Percentiles rank a stretch among this genome's conserved stretches.
phyloP scores from a whole-genome alignment of 1,140 invertebrate genomes.

The Radopholus similis region DNA sequence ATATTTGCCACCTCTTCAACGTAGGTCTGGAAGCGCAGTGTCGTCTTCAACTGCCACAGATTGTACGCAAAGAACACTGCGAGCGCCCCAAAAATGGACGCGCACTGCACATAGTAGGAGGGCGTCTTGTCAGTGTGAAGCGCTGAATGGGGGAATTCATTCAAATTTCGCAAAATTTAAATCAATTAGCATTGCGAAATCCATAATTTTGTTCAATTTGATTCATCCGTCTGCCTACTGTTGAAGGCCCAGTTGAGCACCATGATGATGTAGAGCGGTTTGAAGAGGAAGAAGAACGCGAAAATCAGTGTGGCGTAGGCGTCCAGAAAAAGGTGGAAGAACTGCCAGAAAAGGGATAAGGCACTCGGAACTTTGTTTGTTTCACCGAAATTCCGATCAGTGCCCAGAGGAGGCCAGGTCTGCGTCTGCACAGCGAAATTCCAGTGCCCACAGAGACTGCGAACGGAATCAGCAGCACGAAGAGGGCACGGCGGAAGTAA shows the following conservation, averaged over 20 bases:
- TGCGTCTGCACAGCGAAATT: conserved; percentile 23
- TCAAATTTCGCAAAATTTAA: background rate
- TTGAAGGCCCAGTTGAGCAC: conserved; percentile 47
- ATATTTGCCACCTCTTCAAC: conserved; percentile 26
- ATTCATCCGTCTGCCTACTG: conserved; percentile 24
- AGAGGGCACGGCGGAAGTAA: conserved; percentile 45
- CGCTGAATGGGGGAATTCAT: too few species aligned
- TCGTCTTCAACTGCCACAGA: conserved; percentile 35
- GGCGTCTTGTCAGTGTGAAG: conserved; percentile 35
- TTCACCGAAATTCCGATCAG: conserved; percentile 33
- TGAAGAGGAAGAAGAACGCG: conserved; percentile 45
- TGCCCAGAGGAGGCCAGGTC: conserved; percentile 35
- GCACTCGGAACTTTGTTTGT: conserved; percentile 9
- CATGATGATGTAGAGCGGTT: conserved; percentile 47
- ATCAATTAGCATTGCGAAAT: background rate
- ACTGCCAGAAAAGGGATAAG: conserved; percentile 27
- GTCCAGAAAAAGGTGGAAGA: conserved; percentile 40
- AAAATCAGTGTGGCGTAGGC: conserved; percentile 29
- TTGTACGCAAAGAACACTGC: conserved; percentile 38
- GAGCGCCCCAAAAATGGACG: conserved; percentile 21
- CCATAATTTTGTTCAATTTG: background rate
- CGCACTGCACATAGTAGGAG: conserved; percentile 39
- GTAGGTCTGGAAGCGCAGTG: conserved; percentile 25
- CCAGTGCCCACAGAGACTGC: conserved; percentile 30
- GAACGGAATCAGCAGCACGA: conserved; percentile 27